A percentile compares a stretch with the other conserved stretches of the same genome.
Conservation (phyloP, 2,888 invertebrate genomes). For the Acanthosepion esculentum region DNA sequence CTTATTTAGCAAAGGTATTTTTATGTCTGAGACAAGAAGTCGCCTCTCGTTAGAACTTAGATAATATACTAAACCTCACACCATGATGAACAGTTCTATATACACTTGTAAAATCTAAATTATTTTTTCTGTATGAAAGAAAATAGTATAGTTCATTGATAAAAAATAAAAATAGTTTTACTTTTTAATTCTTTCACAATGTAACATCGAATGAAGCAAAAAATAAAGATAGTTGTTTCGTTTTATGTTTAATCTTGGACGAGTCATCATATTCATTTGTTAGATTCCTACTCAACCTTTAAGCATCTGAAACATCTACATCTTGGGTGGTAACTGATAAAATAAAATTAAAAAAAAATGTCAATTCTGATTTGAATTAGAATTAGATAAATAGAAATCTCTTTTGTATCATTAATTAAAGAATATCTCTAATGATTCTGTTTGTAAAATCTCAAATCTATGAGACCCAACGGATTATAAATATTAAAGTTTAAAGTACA, state of each 20-base stretch:
- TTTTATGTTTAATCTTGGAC: too few species aligned
- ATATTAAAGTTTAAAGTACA: background rate
- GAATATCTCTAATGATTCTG: too few species aligned
- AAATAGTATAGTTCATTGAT: background rate
- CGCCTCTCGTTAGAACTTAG: background rate
- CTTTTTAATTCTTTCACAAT: too few species aligned
- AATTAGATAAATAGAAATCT: background rate
- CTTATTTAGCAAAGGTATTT: too few species aligned
- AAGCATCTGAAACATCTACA: background rate
- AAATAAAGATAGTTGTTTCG: too few species aligned
- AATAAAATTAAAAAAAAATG: background rate
- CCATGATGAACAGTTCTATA: background rate
- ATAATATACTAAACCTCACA: too few species aligned
- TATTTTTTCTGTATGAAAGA: too few species aligned
- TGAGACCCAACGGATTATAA: background rate
- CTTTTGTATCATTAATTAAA: background rate
- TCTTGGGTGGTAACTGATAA: background rate
- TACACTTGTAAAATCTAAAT: background rate
- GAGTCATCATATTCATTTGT: background rate
- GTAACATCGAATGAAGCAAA: too few species aligned
- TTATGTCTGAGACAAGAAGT: background rate
- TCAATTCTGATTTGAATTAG: background rate
- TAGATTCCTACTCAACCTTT: background rate
- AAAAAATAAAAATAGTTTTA: background rate
- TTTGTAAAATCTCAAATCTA: too few species aligned